These are phyloP conservation scores for Dolichomitus sp. DNA, from an alignment of 2,888 invertebrate species.

Conservation along the genomic window DNA sequence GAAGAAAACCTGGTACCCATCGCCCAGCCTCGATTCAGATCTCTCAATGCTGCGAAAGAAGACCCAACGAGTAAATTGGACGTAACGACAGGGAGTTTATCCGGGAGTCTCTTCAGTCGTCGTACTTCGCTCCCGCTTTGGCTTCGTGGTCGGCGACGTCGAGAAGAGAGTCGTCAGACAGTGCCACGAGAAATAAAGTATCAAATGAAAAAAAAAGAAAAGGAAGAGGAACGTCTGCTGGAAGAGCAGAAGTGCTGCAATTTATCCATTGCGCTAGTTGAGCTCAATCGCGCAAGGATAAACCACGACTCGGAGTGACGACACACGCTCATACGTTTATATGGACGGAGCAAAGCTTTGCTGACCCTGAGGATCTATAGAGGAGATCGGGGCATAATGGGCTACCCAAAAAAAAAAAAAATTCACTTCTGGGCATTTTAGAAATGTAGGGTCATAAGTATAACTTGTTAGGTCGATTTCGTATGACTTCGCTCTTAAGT, in stretches of 20 bases:
- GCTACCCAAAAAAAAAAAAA: not conserved
- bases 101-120: slow-evolving; percentile 58
- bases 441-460: not conserved
- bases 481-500: too few species aligned
- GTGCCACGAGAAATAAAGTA: slow-evolving; percentile 53
- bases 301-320: slow-evolving; percentile 53
- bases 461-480: not conserved
- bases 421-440: not conserved
- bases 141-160: slow-evolving; percentile 49
- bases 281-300: slow-evolving; percentile 75
- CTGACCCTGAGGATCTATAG: slow-evolving; percentile 42
- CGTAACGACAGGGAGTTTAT: slow-evolving; percentile 71
- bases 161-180: slow-evolving; percentile 48
- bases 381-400: not conserved
- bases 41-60: slow-evolving; percentile 35
- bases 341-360: slow-evolving; percentile 4
- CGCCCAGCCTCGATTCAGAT: slow-evolving; percentile 29
- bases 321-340: slow-evolving; percentile 32
- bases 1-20: slow-evolving; percentile 10
- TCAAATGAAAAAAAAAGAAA: slow-evolving; percentile 64
- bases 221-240: slow-evolving; percentile 61
- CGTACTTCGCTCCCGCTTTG: slow-evolving; percentile 29
- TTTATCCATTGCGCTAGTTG: slow-evolving; percentile 82
- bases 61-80: slow-evolving; percentile 71
- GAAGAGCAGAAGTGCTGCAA: slow-evolving; percentile 71